Evolutionary conservation across 2,797 vertebrate genomes (phyloP).

Genomic region (Vultur gryphus): DNA sequence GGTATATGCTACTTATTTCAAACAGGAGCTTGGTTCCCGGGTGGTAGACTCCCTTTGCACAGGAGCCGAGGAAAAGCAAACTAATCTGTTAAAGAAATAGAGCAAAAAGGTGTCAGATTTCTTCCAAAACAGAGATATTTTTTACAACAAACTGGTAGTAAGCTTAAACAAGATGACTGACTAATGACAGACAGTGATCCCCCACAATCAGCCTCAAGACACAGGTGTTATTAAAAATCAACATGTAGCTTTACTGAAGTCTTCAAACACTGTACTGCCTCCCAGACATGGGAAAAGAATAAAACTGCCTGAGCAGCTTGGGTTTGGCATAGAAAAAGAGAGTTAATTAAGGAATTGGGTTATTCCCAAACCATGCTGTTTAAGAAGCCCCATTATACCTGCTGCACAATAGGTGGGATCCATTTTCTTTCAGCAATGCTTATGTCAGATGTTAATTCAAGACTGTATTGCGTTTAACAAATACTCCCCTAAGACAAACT

Average conservation of each 20-base stretch:
- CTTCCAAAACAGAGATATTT: not conserved
- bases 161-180: not conserved
- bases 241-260: not conserved
- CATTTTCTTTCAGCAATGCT: not conserved
- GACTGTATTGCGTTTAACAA: not conserved
- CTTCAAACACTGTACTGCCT: not conserved
- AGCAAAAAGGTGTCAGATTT: not conserved
- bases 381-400: conserved; percentile 6
- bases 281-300: not conserved
- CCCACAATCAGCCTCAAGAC: not conserved
- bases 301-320: not conserved
- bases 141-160: not conserved
- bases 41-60: not conserved
- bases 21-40: not conserved
- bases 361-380: not conserved
- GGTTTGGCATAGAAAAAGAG: not conserved
- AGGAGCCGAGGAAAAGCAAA: not conserved
- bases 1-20: not conserved
- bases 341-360: not conserved
- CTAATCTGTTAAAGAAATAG: not conserved
- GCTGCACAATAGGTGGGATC: not conserved
- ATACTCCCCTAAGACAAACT: not conserved
- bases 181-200: not conserved
- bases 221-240: not conserved
- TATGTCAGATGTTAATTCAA: not conserved